Percentiles rank a stretch among this genome's conserved stretches.
Evolutionary conservation across 2,888 invertebrate genomes (phyloP).

Genomic region (Nasonovia ribisnigri): DNA sequence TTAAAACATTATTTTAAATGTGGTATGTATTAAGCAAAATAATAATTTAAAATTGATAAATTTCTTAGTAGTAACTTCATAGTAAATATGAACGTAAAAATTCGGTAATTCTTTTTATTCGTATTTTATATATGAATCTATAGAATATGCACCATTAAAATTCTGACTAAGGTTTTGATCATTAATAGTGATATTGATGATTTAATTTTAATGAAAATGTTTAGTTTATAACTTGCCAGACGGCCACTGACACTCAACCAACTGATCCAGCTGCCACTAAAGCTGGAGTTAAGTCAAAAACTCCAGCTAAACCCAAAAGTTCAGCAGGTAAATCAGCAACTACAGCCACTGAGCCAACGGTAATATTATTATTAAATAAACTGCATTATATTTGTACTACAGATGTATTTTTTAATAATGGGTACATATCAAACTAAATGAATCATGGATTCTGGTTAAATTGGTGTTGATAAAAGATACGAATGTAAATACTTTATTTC

Average conservation of each 20-base stretch:
- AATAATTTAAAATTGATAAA: background rate
- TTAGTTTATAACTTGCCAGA: background rate
- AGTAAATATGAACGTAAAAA: background rate
- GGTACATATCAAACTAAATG: too few relatives aligned
- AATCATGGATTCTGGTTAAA: too few relatives aligned
- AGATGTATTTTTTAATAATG: too few relatives aligned
- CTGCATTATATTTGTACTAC: too few relatives aligned
- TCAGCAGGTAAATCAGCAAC: background rate
- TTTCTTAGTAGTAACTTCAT: too few relatives aligned
- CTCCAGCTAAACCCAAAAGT: fast-evolving
- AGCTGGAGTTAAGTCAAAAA: background rate
- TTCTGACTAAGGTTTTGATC: background rate
- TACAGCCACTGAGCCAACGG: background rate
- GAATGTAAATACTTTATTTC: too few relatives aligned
- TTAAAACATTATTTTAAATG: too few relatives aligned
- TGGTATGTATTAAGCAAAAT: too few relatives aligned
- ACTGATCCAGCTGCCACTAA: background rate
- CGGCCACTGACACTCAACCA: background rate
- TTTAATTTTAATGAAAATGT: background rate
- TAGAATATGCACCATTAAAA: too few relatives aligned
- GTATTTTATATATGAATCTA: background rate
- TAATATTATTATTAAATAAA: background rate
- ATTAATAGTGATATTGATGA: background rate
- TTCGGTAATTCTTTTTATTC: background rate
- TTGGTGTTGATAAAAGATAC: too few relatives aligned